Conservation (phyloP, 2,797 vertebrate species). For the Galaxias olidus region DNA sequence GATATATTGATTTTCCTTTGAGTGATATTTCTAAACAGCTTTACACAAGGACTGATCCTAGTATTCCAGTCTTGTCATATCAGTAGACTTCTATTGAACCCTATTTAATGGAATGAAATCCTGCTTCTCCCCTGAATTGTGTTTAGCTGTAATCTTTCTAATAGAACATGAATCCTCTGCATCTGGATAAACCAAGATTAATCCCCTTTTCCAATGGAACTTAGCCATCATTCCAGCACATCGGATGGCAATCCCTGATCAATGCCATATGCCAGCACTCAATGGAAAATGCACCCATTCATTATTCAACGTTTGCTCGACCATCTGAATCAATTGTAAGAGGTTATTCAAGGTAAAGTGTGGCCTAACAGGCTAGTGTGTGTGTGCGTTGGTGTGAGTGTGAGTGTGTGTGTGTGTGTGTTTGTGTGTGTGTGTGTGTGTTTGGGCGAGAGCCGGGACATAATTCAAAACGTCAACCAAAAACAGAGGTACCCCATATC, state of each 20-base stretch:
- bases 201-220: background rate
- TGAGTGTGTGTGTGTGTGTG: too few relatives aligned
- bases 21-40: too few relatives aligned
- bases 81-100: too few relatives aligned
- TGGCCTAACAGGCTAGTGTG: background rate
- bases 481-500: too few relatives aligned
- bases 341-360: slow-evolving; percentile 29
- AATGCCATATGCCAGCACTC: slow-evolving; percentile 17
- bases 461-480: too few relatives aligned
- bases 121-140: background rate
- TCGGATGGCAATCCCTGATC: background rate
- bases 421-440: too few relatives aligned
- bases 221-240: background rate
- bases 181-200: background rate
- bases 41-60: too few relatives aligned
- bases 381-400: background rate
- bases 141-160: background rate
- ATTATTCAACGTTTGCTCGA: slow-evolving; percentile 29
- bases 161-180: background rate
- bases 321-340: slow-evolving; percentile 31
- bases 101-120: background rate
- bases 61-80: too few relatives aligned
- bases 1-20: too few relatives aligned
- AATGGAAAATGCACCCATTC: slow-evolving; percentile 35
- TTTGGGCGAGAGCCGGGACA: too few relatives aligned